phyloP scores from a whole-genome alignment of 2,797 vertebrate genomes.

The Synaphobranchus kaupii region DNA sequence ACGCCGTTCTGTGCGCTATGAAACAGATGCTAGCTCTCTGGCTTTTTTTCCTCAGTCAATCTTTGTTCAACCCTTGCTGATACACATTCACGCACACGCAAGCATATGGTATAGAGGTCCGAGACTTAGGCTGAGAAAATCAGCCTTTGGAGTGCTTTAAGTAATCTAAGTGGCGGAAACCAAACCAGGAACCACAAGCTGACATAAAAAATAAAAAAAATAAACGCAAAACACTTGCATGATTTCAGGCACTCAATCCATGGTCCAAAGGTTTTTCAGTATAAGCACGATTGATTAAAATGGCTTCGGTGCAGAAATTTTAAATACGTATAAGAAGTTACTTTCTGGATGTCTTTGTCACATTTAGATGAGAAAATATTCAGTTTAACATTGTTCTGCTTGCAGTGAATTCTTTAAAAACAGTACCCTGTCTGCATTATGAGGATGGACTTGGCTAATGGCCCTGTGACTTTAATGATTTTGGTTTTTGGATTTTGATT shows the following conservation, averaged over 20 bases:
- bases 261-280: conserved; percentile 9
- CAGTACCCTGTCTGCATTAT: not conserved
- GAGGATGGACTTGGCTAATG: not conserved
- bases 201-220: not conserved
- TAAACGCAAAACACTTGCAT: not conserved
- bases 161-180: not conserved
- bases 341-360: not conserved
- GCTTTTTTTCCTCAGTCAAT: not conserved
- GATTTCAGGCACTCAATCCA: not conserved
- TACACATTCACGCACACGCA: not conserved
- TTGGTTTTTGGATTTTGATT: not conserved
- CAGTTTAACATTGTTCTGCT: not conserved
- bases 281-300: conserved; percentile 12
- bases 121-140: not conserved
- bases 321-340: not conserved
- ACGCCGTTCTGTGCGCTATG: not conserved
- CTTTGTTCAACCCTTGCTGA: not conserved
- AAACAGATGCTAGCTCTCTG: not conserved
- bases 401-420: not conserved
- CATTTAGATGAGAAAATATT: not conserved
- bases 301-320: not conserved
- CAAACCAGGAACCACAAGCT: not conserved
- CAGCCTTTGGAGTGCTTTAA: not conserved
- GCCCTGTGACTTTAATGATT: not conserved
- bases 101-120: not conserved